Evolutionary conservation across 1,140 invertebrate genomes (phyloP), one percentile per base, ranked within the genome.

Genomic region (Drosophila hydei): DNA sequence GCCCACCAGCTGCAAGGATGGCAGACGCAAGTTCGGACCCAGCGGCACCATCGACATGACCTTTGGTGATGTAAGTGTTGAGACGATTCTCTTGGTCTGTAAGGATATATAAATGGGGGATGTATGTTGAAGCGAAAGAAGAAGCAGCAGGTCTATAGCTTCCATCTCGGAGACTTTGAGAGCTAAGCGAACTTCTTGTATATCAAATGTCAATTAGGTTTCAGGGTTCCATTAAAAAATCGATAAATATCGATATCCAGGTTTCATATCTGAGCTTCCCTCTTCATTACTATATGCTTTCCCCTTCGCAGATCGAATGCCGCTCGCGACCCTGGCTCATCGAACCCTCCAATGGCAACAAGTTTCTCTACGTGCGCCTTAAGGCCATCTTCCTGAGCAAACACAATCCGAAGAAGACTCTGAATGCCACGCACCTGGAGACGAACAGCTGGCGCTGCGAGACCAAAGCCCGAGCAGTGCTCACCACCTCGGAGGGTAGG

Each of bases 281-380:
- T n/a, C n/a, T n/a, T n/a, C 36, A 14, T 38, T 38, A 9, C 27
- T 30, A 30, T 30, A 30, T 30, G 36, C 36, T 0, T 2, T 2
- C 11, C 12, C 36, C 11, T 12, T 52, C 51, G 18, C 51, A 96
- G 96, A 93, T 94, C 75, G 95, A 95, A 56, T 97, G 96, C 75
- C 94, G 96, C 68, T 93, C 93, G 21, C 93, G 95, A 65, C 96
- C 96, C 0, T 96, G 95, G 94, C 91, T 96, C n/a, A 95, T 97
- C 63, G 95, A 96, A 58, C 96, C 96, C 1, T 94, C 94, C 0
- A 93, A 94, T 3, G 93, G 93, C 7, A 91, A 92, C 51, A 92
- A 93, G 75, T 92, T 88, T 63, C 60, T 92, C 3, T 92, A 91
- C 61, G 75, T 92, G 25, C 79, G 91, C 1, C 70, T 91, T 8